Evolutionary conservation across 2,888 invertebrate species (phyloP).

Genomic region (Caradrina clavipalpis): DNA sequence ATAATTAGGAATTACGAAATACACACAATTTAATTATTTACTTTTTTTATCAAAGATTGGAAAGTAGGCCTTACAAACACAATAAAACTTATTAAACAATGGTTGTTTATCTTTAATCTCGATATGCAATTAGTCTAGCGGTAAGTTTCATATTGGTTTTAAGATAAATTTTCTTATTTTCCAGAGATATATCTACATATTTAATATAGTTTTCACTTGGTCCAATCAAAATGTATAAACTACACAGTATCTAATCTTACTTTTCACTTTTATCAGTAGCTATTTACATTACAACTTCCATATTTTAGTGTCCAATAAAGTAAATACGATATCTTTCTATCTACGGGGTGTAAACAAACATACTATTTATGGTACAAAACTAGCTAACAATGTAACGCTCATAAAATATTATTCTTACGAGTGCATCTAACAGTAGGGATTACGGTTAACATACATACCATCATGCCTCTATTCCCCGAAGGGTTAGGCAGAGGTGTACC

Average conservation of each 20-base stretch:
- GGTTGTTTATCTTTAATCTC: conserved; percentile 10
- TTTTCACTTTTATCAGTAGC: conserved; percentile 1
- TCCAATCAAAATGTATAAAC: not conserved
- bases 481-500: too few species aligned
- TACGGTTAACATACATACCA: too few species aligned
- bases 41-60: not conserved
- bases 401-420: too few species aligned
- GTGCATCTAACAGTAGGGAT: too few species aligned
- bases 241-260: conserved; percentile 14
- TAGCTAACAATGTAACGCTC: too few species aligned
- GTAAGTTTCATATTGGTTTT: not conserved
- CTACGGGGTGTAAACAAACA: not conserved
- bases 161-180: too few species aligned
- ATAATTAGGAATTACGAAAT: conserved; percentile 33
- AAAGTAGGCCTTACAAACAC: conserved; percentile 1
- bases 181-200: too few species aligned
- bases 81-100: not conserved
- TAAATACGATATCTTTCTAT: not conserved
- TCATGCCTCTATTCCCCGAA: too few species aligned
- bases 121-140: conserved; percentile 3
- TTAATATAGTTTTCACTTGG: not conserved
- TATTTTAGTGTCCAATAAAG: not conserved
- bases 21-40: conserved; percentile 14
- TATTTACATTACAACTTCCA: conserved; percentile 11
- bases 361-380: not conserved